Base-by-base conservation (phyloP, 1,140 invertebrate genomes). In the Ganaspis sp. region DNA sequence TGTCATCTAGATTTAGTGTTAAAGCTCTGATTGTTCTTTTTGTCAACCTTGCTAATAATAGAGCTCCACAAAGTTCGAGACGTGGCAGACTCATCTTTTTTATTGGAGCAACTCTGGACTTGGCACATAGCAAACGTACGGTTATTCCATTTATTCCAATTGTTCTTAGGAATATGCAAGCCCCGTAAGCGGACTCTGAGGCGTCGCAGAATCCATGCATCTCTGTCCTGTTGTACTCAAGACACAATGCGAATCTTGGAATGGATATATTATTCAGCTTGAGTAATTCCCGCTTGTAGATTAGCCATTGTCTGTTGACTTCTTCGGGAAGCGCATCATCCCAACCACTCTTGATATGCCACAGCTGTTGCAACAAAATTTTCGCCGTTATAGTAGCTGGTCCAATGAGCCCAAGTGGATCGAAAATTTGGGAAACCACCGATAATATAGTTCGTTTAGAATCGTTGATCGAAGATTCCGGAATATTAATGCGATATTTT, bases 31-130 rank as follows among this genome's bases (percentile, higher is more conserved):
- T 42, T 19, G 85, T n/a, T 19, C 85, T 84, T n/a, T 83, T 19
- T 12, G 87, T 19, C 64, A 90, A 69, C 17, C 86, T 83, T 1
- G 87, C 79, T 5, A 91, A 73, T 29, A 92, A 69, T 1, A 87
- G 29, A 5, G 92, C 91, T 11, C 86, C 92, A 74, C 81, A 86
- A 23, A 93, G 79, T 83, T 93, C 92, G 12, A 93, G 77, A 75
- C 89, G 64, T 12, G 92, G 29, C 4, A 73, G 23, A 21, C 17
- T 54, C 3, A 21, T 17, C 4, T 17, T 73, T 64, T 40, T 73
- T 1, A 73, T 6, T 1, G 72, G 72, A 4, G 72, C 72, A 6
- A 73, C 53, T 12, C 15, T 73, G 15, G 53, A 73, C 21, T 73
- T 73, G 0, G 72, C 11, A 23, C 73, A 75, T 40, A 75, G 29